Evolutionary conservation across 2,888 invertebrate genomes (phyloP).

Genomic region (Drosophila maculinotata): DNA sequence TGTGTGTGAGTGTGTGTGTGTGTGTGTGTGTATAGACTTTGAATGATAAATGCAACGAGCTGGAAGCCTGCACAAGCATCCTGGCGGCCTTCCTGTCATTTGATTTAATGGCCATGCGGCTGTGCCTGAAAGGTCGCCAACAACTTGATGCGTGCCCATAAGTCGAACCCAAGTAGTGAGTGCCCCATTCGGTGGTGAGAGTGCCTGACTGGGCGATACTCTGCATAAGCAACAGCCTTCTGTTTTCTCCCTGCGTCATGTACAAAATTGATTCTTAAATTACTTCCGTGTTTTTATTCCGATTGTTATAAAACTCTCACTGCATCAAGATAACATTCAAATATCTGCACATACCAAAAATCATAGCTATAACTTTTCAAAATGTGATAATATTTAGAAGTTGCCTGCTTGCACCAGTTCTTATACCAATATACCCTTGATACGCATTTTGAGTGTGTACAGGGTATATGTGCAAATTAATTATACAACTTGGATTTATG

Average conservation of each 20-base stretch:
- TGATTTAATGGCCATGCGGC: slow-evolving; percentile 63
- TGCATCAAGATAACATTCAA: too few species aligned
- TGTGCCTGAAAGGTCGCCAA: slow-evolving; percentile 37
- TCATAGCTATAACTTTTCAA: too few species aligned
- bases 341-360: too few species aligned
- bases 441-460: not conserved
- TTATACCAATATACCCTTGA: not conserved
- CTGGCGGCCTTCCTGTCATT: slow-evolving; percentile 60
- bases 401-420: not conserved
- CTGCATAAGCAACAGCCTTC: too few species aligned
- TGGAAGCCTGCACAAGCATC: slow-evolving; percentile 52
- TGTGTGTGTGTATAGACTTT: slow-evolving; percentile 25
- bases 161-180: slow-evolving; percentile 14
- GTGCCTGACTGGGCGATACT: too few species aligned
- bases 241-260: too few species aligned
- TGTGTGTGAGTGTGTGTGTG: slow-evolving; percentile 11
- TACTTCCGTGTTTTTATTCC: too few species aligned
- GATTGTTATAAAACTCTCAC: too few species aligned
- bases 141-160: slow-evolving; percentile 64
- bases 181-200: too few species aligned
- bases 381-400: too few species aligned
- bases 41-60: slow-evolving; percentile 67
- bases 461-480: slow-evolving; percentile 20
- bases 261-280: too few species aligned
- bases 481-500: slow-evolving; percentile 45